Evolutionary conservation across 2,888 invertebrate species (phyloP).

Genomic region (Tholera decimalis): DNA sequence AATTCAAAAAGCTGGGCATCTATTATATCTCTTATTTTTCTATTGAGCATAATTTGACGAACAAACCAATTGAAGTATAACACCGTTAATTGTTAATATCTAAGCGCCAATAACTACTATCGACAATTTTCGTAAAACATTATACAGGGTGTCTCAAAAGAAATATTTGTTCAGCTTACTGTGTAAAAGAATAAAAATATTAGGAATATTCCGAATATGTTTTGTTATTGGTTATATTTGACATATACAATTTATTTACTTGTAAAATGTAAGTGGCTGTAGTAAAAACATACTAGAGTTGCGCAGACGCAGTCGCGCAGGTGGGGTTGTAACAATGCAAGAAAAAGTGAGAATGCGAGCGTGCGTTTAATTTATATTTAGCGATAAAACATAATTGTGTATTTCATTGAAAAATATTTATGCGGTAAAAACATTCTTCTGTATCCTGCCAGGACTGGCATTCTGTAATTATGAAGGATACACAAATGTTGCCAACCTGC

Average conservation of each 20-base stretch:
- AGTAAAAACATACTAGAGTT: conserved; percentile 41
- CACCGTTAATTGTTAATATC: not conserved
- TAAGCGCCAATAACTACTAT: not conserved
- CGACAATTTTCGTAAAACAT: conserved; percentile 14
- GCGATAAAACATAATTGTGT: conserved; percentile 69
- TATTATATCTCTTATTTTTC: no score
- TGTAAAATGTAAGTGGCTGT: conserved; percentile 5
- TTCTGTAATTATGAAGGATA: conserved; percentile 56
- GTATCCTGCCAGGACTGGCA: conserved; percentile 55
- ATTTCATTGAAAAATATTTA: conserved; percentile 65
- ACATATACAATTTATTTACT: conserved; percentile 15
- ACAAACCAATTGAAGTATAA: conserved; percentile 5
- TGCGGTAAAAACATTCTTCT: conserved; percentile 52
- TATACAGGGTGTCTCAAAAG: no score
- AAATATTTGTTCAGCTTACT: no score
- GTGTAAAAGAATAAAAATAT: no score
- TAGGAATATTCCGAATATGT: not conserved
- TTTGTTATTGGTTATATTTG: conserved; percentile 5
- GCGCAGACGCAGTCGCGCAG: conserved; percentile 58
- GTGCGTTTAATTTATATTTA: conserved; percentile 67
- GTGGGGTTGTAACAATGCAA: conserved; percentile 64
- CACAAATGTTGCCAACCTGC: conserved; percentile 28
- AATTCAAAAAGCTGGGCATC: no score
- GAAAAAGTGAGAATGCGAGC: conserved; percentile 63
- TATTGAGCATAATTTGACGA: conserved; percentile 1